phyloP scores from a whole-genome alignment of 2,888 invertebrate genomes.

The Limnephilus marmoratus region DNA sequence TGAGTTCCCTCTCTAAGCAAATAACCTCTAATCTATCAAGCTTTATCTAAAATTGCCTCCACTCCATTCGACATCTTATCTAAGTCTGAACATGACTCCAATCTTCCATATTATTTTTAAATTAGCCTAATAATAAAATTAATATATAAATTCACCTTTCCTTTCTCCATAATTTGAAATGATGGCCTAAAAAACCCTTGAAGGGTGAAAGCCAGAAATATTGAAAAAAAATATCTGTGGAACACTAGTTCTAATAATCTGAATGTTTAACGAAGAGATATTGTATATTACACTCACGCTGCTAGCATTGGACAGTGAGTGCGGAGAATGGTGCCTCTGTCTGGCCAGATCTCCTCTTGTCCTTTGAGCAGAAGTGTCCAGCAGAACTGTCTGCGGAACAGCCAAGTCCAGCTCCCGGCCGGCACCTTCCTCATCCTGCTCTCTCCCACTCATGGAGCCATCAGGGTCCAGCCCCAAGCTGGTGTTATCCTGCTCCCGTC shows the following conservation, averaged over 20 bases:
- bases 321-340: constrained; percentile 73
- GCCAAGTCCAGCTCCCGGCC: constrained; percentile 88
- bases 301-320: constrained; percentile 78
- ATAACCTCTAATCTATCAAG: too few relatives aligned
- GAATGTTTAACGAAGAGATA: background rate
- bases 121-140: too few relatives aligned
- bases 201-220: too few relatives aligned
- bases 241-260: background rate
- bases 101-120: too few relatives aligned
- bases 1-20: too few relatives aligned
- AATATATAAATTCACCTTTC: too few relatives aligned
- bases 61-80: too few relatives aligned
- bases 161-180: too few relatives aligned
- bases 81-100: too few relatives aligned
- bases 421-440: constrained; percentile 67
- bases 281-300: constrained; percentile 73
- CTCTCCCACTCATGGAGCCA: constrained; percentile 32
- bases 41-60: too few relatives aligned
- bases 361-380: constrained; percentile 90
- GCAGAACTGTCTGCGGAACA: constrained; percentile 90
- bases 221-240: too few relatives aligned
- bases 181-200: too few relatives aligned
- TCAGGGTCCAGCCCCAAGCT: constrained; percentile 61
- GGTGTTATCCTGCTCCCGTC: constrained; percentile 46
- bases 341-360: constrained; percentile 89